These are phyloP conservation scores for Sminthurinus aureus DNA, from an alignment of 2,888 invertebrate genomes.

Conservation along the genomic window DNA sequence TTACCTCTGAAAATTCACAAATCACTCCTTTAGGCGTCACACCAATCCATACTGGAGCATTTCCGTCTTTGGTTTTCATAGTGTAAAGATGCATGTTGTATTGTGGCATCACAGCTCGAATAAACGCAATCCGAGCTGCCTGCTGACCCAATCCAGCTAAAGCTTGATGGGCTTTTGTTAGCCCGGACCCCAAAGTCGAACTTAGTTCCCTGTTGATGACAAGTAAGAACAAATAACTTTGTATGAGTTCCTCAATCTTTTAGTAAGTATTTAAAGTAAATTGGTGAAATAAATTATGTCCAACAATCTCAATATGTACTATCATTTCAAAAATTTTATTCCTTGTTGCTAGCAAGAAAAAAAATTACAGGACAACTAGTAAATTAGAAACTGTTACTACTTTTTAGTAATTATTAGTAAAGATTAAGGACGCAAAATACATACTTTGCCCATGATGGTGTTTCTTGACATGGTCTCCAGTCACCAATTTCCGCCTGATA, in stretches of 20 bases:
- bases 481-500: slow-evolving; percentile 58
- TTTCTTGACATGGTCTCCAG: slow-evolving; percentile 55
- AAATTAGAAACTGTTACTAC: no score
- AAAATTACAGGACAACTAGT: no score
- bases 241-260: no score
- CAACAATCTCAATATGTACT: no score
- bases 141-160: slow-evolving; percentile 55
- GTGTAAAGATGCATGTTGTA: slow-evolving; percentile 59
- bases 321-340: no score
- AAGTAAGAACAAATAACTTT: no score
- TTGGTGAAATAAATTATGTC: no score
- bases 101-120: slow-evolving; percentile 58
- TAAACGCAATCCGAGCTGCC: slow-evolving; percentile 56
- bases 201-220: slow-evolving; percentile 6
- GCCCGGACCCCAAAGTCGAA: slow-evolving; percentile 44
- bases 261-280: no score
- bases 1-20: slow-evolving; percentile 65
- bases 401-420: no score
- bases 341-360: no score
- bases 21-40: slow-evolving; percentile 90
- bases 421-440: no score
- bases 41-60: slow-evolving; percentile 77
- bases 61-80: slow-evolving; percentile 68
- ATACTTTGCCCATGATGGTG: slow-evolving; percentile 53
- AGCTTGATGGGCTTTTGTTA: slow-evolving; percentile 56